Evolutionary conservation across 2,888 invertebrate genomes (phyloP).

Genomic region (Herminia tarsipennalis): DNA sequence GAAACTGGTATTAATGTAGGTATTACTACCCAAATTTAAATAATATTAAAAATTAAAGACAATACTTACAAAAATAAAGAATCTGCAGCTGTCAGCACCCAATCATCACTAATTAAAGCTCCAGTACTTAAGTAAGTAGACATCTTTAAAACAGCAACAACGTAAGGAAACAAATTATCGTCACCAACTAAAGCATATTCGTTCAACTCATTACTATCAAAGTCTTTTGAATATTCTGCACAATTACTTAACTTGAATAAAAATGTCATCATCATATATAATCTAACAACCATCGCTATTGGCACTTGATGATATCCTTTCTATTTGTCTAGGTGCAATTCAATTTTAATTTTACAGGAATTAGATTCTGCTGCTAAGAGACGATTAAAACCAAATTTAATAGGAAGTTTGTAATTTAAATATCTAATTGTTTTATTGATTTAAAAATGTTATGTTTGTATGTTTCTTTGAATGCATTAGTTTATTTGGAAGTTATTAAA

Average conservation of each 20-base stretch:
- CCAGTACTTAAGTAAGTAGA: conserved; percentile 65
- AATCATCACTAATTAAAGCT: conserved; percentile 64
- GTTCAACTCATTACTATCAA: conserved; percentile 37
- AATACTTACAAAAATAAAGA: conserved; percentile 63
- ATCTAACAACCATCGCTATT: neutral
- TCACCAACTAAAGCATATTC: conserved; percentile 59
- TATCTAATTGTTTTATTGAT: too few species aligned
- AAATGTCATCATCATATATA: neutral
- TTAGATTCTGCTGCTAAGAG: neutral
- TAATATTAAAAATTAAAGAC: too few species aligned
- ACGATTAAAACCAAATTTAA: neutral
- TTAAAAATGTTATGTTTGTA: too few species aligned
- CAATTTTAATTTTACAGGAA: too few species aligned
- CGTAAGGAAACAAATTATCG: conserved; percentile 63
- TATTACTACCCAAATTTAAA: too few species aligned
- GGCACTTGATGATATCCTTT: neutral
- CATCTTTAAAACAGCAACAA: conserved; percentile 65
- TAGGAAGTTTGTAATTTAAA: too few species aligned
- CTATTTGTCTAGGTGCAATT: neutral
- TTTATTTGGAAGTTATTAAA: too few species aligned
- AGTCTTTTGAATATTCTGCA: conserved; percentile 11
- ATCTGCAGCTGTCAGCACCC: conserved; percentile 73
- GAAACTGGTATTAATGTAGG: too few species aligned
- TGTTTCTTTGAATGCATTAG: too few species aligned
- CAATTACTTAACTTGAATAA: neutral